Evolutionary conservation across 1,140 invertebrate species (phyloP), one percentile per base, ranked within the genome.

Genomic region (Drosophila ambigua): DNA sequence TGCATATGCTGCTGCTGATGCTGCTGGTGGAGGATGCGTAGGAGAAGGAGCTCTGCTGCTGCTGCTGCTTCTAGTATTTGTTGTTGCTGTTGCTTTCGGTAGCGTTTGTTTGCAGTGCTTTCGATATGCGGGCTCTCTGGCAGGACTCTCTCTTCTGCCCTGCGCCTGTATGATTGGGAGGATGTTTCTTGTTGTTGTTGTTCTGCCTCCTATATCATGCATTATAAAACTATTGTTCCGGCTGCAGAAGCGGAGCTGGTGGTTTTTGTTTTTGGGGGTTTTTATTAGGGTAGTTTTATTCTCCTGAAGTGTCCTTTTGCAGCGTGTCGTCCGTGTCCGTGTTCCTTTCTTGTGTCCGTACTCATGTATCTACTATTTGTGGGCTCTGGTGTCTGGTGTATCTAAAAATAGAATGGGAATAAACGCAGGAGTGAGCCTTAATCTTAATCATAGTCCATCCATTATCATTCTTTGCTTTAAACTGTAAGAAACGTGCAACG

Each of bases 331-430:
- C 35, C 53, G 59, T 54, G 64, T 54, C 59, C 35, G 35, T 13
- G 35, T 39, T 39, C 59, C 51, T 57, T 51, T 62, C 23, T 71
- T 69, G 35, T 66, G 57, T 44, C 35, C 60, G 72, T 74, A 73
- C 53, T 74, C 71, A 75, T 75, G 71, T 74, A 59, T 74, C 26
- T 74, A 49, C 26, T 74, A 44, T 63, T 53, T 45, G 49, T 74
- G 16, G 41, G 41, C 24, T 72, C 41, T 64, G 35, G 44, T 57
- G 8, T 43, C 16, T 59, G 43, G 31, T 63, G 52, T 75, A 67
- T 58, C 71, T 66, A 64, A 23, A 57, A 58, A 26, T 16, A 46
- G 11, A 58, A 51, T 41, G 52, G 24, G 52, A 59, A 11, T 7
- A 20, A 20, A 35, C 1, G 24, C 9, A 39, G 23, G 8, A 63